Evolutionary conservation across 2,888 invertebrate species (phyloP).

Genomic region (Timema podura): DNA sequence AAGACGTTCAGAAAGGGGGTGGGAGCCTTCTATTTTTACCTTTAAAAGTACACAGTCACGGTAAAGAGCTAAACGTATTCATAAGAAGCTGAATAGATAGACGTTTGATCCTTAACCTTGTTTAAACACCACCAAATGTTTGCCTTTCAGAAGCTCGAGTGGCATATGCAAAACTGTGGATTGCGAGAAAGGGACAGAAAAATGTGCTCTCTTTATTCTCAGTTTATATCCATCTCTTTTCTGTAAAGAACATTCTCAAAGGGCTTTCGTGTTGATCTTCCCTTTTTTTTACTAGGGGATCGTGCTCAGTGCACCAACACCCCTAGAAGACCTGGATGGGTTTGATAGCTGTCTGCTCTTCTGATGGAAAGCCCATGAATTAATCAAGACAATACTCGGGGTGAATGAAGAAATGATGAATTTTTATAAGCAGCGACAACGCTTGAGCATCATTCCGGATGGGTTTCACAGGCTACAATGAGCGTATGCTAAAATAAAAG

Average conservation of each 20-base stretch:
- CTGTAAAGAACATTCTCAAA: slow-evolving; percentile 33
- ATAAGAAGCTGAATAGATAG: slow-evolving; percentile 34
- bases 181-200: slow-evolving; percentile 26
- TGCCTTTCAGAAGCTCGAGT: slow-evolving; percentile 32
- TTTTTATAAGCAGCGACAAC: slow-evolving; percentile 33
- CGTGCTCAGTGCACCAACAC: background rate
- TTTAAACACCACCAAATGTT: slow-evolving; percentile 33
- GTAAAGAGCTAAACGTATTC: slow-evolving; percentile 30
- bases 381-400: slow-evolving; percentile 28
- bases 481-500: too few species aligned
- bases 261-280: slow-evolving; percentile 32
- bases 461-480: too few species aligned
- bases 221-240: background rate
- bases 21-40: slow-evolving; percentile 26
- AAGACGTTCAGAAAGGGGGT: slow-evolving; percentile 19
- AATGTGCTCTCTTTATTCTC: background rate
- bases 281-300: slow-evolving; percentile 4
- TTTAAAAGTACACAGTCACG: slow-evolving; percentile 28
- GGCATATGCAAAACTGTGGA: slow-evolving; percentile 35
- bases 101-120: slow-evolving; percentile 32
- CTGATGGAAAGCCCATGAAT: slow-evolving; percentile 26
- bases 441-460: slow-evolving; percentile 7
- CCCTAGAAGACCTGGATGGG: slow-evolving; percentile 4
- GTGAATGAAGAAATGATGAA: slow-evolving; percentile 32
- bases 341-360: background rate